Evolutionary conservation across 1,140 invertebrate species (phyloP).

Genomic region (Drosophila persimilis): DNA sequence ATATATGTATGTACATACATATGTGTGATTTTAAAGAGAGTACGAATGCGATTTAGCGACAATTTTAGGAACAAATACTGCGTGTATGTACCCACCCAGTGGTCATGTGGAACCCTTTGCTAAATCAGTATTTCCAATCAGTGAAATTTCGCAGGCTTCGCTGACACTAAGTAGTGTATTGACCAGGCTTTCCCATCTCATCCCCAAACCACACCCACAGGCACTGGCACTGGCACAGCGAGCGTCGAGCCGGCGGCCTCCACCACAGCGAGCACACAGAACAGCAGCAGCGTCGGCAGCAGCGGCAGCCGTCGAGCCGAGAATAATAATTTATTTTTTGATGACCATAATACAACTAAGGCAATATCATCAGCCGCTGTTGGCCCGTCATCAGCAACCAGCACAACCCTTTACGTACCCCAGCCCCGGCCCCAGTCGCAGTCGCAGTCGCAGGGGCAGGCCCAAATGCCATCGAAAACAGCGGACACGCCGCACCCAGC

Average conservation of each 20-base stretch:
- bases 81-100: too few relatives aligned
- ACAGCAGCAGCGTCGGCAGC: slow-evolving; percentile 7
- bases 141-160: too few relatives aligned
- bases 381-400: slow-evolving; percentile 12
- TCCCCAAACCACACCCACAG: too few relatives aligned
- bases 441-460: not conserved
- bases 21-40: too few relatives aligned
- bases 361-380: slow-evolving; percentile 35
- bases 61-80: too few relatives aligned
- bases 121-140: too few relatives aligned
- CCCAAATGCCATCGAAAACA: slow-evolving; percentile 32
- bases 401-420: slow-evolving; percentile 8
- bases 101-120: too few relatives aligned
- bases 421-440: slow-evolving; percentile 5
- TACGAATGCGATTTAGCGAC: too few relatives aligned
- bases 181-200: too few relatives aligned
- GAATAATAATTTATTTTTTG: slow-evolving; percentile 55
- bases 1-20: too few relatives aligned
- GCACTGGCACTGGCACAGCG: slow-evolving; percentile 36
- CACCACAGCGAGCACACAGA: slow-evolving; percentile 9
- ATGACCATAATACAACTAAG: slow-evolving; percentile 59
- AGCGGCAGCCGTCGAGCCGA: slow-evolving; percentile 15
- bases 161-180: too few relatives aligned
- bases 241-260: slow-evolving; percentile 26
- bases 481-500: slow-evolving; percentile 9